Evolutionary conservation across 53 echinoderm and acorn worm species (phyloP), one percentile per base, ranked within the genome.

Genomic region (Actinopyga echinites): DNA sequence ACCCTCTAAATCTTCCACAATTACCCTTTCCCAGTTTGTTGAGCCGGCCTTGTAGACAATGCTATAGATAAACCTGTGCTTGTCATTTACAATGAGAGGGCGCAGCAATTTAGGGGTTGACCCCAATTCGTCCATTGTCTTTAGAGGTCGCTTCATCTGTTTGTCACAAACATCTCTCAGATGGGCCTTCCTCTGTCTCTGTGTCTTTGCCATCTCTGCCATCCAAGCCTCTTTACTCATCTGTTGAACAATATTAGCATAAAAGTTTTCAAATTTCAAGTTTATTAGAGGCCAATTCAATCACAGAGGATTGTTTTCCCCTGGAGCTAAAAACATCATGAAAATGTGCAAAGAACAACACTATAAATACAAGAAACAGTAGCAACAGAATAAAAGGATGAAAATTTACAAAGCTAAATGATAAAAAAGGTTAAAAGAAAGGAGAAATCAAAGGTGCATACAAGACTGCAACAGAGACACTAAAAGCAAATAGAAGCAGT

Each of bases 31-130:
- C 95, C 95, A 95, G 82, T 93, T 95, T 56, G 95, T 93, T 22
- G 95, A 95, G 45, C 95, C 95, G 19, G 90, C 95, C 63, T 95
- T 95, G 85, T 95, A 95, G 54, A 93, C 95, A 33, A 95, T 95
- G 56, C 95, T 95, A 78, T 95, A 95, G 11, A 95, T 88, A 49
- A 95, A 95, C 21, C 63, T 83, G 79, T 88, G 56, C 13, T 75
- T 55, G 37, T 95, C 93, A 55, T 90, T 95, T 30, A 91, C 95
- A 12, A 95, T 89, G 13, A 95, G 89, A 32, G 95, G 56, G 23
- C 95, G 88, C 20, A 95, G 73, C 54, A 35, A 75, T 24, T 83
- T 87, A 8, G 90, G 93, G 21, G 83, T 62, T 1, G 88, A 57
- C 31, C 90, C 90, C 1, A 95, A 86, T 53, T 83, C 69, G 1